Conservation (phyloP, 2,888 invertebrate species). For the Conops quadrifasciatus region DNA sequence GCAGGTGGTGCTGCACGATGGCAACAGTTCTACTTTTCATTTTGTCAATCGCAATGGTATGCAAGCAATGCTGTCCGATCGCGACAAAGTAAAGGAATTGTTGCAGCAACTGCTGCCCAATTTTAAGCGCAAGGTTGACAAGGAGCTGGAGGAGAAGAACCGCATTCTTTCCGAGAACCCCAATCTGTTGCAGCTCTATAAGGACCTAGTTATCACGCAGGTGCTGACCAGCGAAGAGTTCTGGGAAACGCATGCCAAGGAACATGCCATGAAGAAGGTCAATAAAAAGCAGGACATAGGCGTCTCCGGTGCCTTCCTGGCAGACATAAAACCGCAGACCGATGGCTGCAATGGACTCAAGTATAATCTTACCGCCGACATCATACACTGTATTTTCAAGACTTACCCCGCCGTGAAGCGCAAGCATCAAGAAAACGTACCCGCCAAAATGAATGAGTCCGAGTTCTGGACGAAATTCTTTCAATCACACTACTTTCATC, state of each 20-base stretch:
- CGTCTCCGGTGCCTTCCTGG: constrained; percentile 80
- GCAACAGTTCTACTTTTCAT: constrained; percentile 95
- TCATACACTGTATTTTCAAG: constrained; percentile 97
- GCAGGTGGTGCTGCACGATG: constrained; percentile 94
- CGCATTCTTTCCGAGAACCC: constrained; percentile 91
- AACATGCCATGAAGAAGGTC: constrained; percentile 77
- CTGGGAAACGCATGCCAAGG: constrained; percentile 89
- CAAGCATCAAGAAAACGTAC: constrained; percentile 96
- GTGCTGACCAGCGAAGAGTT: constrained; percentile 97
- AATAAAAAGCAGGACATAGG: constrained; percentile 85
- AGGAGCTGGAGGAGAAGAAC: constrained; percentile 89
- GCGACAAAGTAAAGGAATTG: constrained; percentile 92
- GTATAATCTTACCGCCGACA: constrained; percentile 96
- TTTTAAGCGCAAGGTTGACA: constrained; percentile 91
- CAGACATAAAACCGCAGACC: constrained; percentile 95
- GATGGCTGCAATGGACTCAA: constrained; percentile 97
- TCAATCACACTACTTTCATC: constrained; percentile 98
- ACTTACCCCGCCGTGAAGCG: constrained; percentile 98
- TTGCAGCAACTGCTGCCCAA: constrained; percentile 91
- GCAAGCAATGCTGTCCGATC: constrained; percentile 84
- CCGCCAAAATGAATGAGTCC: constrained; percentile 91
- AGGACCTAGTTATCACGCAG: constrained; percentile 95
- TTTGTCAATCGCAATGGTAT: constrained; percentile 89
- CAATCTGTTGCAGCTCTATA: constrained; percentile 89
- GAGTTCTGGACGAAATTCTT: constrained; percentile 99